Evolutionary conservation across 1,140 invertebrate genomes (phyloP), one percentile per base, ranked within the genome.

Genomic region (Reticulitermes speratus): DNA sequence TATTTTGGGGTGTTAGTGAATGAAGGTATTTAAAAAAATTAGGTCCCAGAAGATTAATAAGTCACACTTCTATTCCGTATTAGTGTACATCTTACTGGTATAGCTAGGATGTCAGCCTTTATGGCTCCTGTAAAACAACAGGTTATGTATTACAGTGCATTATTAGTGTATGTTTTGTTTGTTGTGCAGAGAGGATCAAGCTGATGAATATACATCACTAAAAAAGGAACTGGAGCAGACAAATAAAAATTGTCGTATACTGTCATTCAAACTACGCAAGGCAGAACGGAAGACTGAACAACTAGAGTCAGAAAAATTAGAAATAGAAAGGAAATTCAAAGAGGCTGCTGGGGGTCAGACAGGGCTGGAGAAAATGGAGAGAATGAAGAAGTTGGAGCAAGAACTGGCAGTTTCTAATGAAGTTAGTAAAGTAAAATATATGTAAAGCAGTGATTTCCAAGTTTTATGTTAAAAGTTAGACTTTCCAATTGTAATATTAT

Each of bases 241-340:
- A n/a, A 97, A 97, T 45, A 99, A 99, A 91, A 99, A 99, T 91
- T 99, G 98, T 91, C 94, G 99, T 88, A 98, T 99, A 88, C 93
- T 99, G 45, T 99, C 99, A 87, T 99, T 99, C 90, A 99, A 99
- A 92, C 92, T 99, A 84, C 95, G 98, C 88, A 99, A 99, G 93
- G 94, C 97, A 44, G 99, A 99, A 91, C 94, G 98, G 86, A 95
- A 95, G 90, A 93, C 95, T 48, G 98, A 99, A 87, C 95, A 97
- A 88, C 90, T 98, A 32, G 98, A 99, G 90, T 93, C 93, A 65
- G 98, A 99, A 88, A 97, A 97, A 89, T 91, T 90, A 11, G 94
- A 95, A 88, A 90, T 94, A 44, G 95, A 96, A 88, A 95, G 94
- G 87, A 95, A 94, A 90, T 92, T 94, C 84, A 92, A 94, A 89